Conservation (phyloP, 2,888 invertebrate species). For the Spodoptera picta region DNA sequence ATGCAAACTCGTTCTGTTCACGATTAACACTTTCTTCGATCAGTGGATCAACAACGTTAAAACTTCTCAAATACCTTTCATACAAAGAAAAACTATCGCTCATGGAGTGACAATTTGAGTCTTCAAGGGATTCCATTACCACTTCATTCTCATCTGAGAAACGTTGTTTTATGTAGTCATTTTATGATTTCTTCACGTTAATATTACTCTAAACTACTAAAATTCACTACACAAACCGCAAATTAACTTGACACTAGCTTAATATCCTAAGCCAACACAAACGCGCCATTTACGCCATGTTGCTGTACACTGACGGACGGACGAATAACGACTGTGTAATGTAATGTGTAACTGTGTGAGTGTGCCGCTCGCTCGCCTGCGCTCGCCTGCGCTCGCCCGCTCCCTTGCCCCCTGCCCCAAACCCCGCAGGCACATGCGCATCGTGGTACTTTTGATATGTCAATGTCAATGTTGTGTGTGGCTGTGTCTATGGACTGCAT, state of each 20-base stretch:
- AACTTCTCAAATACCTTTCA: conserved; percentile 84
- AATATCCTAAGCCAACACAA: conserved; percentile 18
- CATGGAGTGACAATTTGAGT: conserved; percentile 83
- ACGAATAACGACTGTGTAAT: too few species aligned
- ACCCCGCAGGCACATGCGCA: too few species aligned
- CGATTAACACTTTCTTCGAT: conserved; percentile 64
- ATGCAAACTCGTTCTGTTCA: conserved; percentile 59
- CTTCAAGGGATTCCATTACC: conserved; percentile 85
- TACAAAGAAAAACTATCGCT: conserved; percentile 85
- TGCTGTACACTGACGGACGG: conserved; percentile 4
- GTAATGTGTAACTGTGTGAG: too few species aligned
- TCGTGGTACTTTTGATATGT: too few species aligned
- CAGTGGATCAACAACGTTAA: conserved; percentile 77
- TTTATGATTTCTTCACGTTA: conserved; percentile 1
- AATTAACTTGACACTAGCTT: neutral
- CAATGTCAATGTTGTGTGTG: too few species aligned
- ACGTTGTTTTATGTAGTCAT: conserved; percentile 23
- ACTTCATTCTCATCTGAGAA: conserved; percentile 65
- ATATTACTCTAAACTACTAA: neutral
- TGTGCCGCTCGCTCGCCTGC: too few species aligned
- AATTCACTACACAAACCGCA: conserved; percentile 11
- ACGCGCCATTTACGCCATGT: conserved; percentile 49
- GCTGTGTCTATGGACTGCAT: too few species aligned
- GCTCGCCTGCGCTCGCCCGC: too few species aligned
- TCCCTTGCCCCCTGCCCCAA: too few species aligned